A percentile compares a stretch with the other conserved stretches of the same genome.
Evolutionary conservation across 2,797 vertebrate species (phyloP).

Genomic region (Nannoperca australis): DNA sequence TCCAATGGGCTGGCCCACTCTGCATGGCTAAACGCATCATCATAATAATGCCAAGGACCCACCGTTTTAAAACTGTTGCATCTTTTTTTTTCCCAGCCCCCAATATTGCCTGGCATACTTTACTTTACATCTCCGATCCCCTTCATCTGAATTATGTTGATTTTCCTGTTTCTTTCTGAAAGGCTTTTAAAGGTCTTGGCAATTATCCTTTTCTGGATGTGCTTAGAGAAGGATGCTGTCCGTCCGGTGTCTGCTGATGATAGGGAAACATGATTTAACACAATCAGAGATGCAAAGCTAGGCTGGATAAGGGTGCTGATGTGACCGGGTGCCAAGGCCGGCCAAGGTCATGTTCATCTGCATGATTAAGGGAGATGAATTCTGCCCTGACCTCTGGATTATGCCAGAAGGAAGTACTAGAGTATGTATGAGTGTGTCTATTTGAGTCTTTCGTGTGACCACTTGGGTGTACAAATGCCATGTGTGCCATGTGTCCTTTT

Average conservation of each 20-base stretch:
- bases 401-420: conserved; percentile 63
- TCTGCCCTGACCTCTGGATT: conserved; percentile 80
- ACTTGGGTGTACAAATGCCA: conserved; percentile 5
- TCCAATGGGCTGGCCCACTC: conserved; percentile 81
- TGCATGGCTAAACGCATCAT: conserved; percentile 84
- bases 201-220: conserved; percentile 82
- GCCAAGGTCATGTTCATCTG: conserved; percentile 84
- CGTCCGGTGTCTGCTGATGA: conserved; percentile 82
- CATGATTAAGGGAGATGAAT: conserved; percentile 83
- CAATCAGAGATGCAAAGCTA: conserved; percentile 85
- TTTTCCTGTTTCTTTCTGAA: conserved; percentile 79
- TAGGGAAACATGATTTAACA: conserved; percentile 82
- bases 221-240: conserved; percentile 78
- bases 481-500: conserved; percentile 17
- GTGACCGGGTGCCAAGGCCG: conserved; percentile 79
- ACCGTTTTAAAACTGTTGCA: conserved; percentile 72
- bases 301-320: conserved; percentile 74
- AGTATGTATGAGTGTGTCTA: conserved; percentile 41
- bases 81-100: conserved; percentile 56
- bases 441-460: conserved; percentile 31
- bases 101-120: conserved; percentile 67
- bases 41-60: conserved; percentile 81
- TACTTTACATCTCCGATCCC: conserved; percentile 68
- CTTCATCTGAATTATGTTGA: conserved; percentile 84
- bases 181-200: conserved; percentile 86